Conservation (phyloP, 2,797 vertebrate genomes). For the Peromyscus nudipes region DNA sequence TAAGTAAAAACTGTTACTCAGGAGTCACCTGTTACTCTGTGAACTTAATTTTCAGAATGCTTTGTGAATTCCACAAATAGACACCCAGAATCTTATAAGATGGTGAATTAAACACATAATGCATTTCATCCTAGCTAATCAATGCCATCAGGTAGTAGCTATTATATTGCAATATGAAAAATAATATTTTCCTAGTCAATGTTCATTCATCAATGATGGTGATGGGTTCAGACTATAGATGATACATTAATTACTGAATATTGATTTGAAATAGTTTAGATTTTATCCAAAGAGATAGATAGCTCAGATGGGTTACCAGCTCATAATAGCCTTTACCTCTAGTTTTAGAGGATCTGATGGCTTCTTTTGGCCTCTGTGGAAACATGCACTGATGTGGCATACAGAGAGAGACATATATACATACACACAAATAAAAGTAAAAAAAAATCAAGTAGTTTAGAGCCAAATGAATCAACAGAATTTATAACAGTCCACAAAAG, state of each 20-base stretch:
- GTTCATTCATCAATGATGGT: neutral
- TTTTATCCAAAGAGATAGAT: neutral
- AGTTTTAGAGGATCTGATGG: neutral
- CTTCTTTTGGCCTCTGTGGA: neutral
- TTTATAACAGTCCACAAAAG: conserved; percentile 2
- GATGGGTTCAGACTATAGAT: neutral
- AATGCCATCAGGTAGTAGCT: neutral
- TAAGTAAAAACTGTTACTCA: conserved; percentile 58
- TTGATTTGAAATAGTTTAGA: neutral
- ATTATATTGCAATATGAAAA: neutral
- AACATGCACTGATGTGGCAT: neutral
- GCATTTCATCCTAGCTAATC: conserved; percentile 14
- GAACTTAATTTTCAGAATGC: conserved; percentile 42
- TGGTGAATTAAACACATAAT: neutral
- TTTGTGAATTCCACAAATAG: neutral
- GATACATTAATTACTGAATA: neutral
- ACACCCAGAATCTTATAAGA: neutral
- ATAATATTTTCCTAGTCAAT: conserved; percentile 42
- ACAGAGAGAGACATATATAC: neutral
- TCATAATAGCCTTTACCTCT: neutral
- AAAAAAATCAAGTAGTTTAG: neutral
- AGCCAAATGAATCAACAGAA: neutral
- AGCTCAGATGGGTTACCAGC: neutral
- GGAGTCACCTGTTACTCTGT: conserved; percentile 35
- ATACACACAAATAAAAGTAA: neutral